Percentiles rank a stretch among this genome's conserved stretches.
Conservation (phyloP, 2,888 invertebrate species). For the Zaprionus bogoriensis region DNA sequence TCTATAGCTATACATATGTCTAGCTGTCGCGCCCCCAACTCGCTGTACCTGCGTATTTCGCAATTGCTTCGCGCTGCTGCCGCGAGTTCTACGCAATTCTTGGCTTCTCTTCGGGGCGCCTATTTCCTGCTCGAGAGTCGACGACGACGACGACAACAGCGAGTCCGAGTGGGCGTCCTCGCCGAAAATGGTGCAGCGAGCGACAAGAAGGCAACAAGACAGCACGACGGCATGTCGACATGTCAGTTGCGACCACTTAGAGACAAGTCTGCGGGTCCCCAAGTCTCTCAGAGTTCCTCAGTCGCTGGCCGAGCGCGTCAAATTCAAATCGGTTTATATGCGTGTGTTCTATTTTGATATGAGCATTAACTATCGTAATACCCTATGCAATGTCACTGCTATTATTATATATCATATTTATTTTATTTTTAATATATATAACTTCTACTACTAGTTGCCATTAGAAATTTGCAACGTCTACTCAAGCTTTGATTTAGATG, state of each 20-base stretch:
- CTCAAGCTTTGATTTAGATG: no score
- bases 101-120: constrained; percentile 13
- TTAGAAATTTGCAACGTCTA: no score
- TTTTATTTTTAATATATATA: no score
- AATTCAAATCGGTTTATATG: constrained; percentile 39
- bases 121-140: constrained; percentile 58
- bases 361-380: no score
- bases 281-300: not conserved
- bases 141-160: no score
- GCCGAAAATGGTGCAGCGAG: constrained; percentile 59
- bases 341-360: not conserved
- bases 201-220: no score
- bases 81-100: not conserved
- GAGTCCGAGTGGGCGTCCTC: constrained; percentile 46
- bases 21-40: constrained; percentile 23
- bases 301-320: constrained; percentile 13
- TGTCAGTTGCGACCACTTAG: constrained; percentile 38
- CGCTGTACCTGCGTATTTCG: constrained; percentile 22
- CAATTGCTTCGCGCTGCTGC: constrained; percentile 14
- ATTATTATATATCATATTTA: no score
- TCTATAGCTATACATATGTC: not conserved
- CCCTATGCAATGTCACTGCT: no score
- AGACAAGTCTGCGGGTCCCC: constrained; percentile 15
- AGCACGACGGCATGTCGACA: constrained; percentile 55
- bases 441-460: no score